phyloP scores from a whole-genome alignment of 2,113 vertebrate species.

The Cochlearius cochlearius region DNA sequence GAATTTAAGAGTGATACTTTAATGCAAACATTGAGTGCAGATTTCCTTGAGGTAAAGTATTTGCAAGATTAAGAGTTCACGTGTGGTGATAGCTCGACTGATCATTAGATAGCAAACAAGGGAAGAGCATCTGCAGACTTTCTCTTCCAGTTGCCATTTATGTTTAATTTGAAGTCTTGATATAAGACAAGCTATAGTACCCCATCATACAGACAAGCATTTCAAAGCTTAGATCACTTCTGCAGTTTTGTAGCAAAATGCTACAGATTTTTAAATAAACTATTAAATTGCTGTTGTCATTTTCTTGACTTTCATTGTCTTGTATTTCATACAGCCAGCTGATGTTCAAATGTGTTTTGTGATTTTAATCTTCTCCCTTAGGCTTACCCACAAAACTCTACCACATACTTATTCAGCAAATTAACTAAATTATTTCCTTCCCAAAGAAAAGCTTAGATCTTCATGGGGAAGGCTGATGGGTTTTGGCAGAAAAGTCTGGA shows the following conservation, averaged over 20 bases:
- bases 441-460: conserved; percentile 51
- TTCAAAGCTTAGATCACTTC: not conserved
- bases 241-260: not conserved
- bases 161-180: not conserved
- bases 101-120: not conserved
- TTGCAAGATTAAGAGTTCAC: not conserved
- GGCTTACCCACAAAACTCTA: conserved; percentile 60
- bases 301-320: conserved; percentile 35
- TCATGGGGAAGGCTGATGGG: conserved; percentile 7
- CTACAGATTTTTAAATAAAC: conserved; percentile 5
- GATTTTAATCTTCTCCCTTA: conserved; percentile 56
- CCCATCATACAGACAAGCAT: not conserved
- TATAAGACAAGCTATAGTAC: not conserved
- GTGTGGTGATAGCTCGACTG: not conserved
- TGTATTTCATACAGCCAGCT: conserved; percentile 11
- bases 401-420: conserved; percentile 60
- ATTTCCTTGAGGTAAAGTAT: not conserved
- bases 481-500: conserved; percentile 51
- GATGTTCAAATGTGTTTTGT: conserved; percentile 33
- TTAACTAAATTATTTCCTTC: conserved; percentile 65
- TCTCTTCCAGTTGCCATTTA: not conserved
- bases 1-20: not conserved
- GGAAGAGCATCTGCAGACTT: not conserved
- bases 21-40: not conserved
- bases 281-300: not conserved